Evolutionary conservation across 2,888 invertebrate species (phyloP).

Genomic region (Heteromurus nitidus): DNA sequence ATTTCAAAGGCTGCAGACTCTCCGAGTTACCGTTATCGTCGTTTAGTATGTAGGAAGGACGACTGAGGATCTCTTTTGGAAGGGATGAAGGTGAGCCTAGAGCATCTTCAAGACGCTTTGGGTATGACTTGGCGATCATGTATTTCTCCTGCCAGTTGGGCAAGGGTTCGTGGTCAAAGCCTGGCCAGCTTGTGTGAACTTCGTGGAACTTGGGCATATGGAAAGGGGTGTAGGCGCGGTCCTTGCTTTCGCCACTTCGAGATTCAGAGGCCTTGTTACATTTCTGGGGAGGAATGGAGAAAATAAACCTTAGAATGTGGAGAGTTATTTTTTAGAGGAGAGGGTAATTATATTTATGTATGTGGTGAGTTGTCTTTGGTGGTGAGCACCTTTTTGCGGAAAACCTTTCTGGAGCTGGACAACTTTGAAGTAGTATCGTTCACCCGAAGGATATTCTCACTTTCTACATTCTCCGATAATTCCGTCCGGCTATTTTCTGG

Average conservation of each 20-base stretch:
- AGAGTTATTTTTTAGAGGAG: too few relatives aligned
- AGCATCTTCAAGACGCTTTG: background rate
- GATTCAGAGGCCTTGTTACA: background rate
- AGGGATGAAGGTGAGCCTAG: background rate
- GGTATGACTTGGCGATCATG: constrained; percentile 44
- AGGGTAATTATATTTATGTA: too few relatives aligned
- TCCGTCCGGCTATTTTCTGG: background rate
- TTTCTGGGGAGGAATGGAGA: background rate
- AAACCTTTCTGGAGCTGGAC: constrained; percentile 6
- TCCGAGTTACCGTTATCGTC: background rate
- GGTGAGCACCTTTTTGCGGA: constrained; percentile 9
- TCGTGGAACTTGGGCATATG: constrained; percentile 33
- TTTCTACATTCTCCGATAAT: background rate
- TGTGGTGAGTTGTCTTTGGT: too few relatives aligned
- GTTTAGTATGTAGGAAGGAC: background rate
- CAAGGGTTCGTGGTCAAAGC: constrained; percentile 44
- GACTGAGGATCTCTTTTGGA: background rate
- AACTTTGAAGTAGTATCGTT: too few relatives aligned
- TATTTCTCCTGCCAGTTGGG: constrained; percentile 52
- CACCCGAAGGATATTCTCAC: too few relatives aligned
- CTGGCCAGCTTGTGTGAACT: constrained; percentile 47
- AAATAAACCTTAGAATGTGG: too few relatives aligned
- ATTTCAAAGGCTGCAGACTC: background rate
- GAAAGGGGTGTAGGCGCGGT: constrained; percentile 15
- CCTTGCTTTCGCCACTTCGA: too few relatives aligned